These are phyloP conservation scores for Corythaeola cristata DNA, from an alignment of 2,113 vertebrate genomes.

Conservation along the genomic window DNA sequence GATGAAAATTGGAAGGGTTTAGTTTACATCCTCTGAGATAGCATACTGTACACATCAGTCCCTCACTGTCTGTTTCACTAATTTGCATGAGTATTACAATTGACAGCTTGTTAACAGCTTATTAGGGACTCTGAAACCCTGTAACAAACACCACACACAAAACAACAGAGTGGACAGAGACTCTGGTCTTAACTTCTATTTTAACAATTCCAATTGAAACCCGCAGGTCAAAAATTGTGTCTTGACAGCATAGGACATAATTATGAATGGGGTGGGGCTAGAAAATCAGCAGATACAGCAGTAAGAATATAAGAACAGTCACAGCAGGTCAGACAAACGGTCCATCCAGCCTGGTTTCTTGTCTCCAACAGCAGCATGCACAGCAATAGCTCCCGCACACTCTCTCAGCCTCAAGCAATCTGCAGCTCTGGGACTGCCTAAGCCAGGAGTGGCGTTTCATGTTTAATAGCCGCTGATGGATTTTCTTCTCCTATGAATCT, in stretches of 20 bases:
- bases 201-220: constrained; percentile 25
- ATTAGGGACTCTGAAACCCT: constrained; percentile 69
- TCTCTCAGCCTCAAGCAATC: neutral
- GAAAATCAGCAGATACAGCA: neutral
- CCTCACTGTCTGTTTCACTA: constrained; percentile 58
- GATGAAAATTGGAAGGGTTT: constrained; percentile 55
- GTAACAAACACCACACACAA: constrained; percentile 56
- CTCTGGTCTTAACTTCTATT: constrained; percentile 2
- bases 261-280: neutral
- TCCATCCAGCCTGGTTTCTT: neutral
- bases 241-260: neutral
- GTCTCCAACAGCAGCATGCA: neutral
- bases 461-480: neutral
- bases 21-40: constrained; percentile 45
- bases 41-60: constrained; percentile 71
- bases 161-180: constrained; percentile 37
- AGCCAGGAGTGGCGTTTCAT: neutral
- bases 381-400: neutral
- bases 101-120: constrained; percentile 81
- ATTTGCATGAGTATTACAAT: constrained; percentile 74
- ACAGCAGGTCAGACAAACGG: neutral
- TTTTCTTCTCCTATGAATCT: neutral
- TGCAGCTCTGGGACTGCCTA: neutral
- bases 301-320: neutral
- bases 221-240: neutral